Percentiles rank a stretch among this genome's conserved stretches.
Evolutionary conservation across 2,113 vertebrate species (phyloP).

Genomic region (Electrona antarctica): DNA sequence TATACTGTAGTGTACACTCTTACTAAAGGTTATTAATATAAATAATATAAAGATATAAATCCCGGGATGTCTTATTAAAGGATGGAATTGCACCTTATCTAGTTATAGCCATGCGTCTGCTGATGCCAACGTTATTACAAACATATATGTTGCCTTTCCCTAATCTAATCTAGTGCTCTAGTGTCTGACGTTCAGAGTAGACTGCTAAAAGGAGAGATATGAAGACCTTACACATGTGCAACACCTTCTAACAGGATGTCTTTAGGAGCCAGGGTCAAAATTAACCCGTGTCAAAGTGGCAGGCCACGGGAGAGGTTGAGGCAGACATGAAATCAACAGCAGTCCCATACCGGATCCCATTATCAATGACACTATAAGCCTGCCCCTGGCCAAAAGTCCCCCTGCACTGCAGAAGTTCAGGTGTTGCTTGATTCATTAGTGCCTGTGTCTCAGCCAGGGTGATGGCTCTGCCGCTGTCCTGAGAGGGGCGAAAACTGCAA

Average conservation of each 20-base stretch:
- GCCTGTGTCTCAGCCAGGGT: conserved; percentile 85
- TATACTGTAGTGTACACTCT: no score
- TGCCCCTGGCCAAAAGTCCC: conserved; percentile 85
- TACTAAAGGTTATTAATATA: no score
- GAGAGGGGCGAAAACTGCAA: conserved; percentile 82
- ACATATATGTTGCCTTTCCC: no score
- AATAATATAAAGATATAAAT: background rate
- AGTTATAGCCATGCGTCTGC: no score
- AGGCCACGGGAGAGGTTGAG: conserved; percentile 85
- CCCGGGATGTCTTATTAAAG: background rate
- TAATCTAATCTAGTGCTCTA: no score
- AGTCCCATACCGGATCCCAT: conserved; percentile 84
- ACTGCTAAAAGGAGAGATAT: conserved; percentile 59
- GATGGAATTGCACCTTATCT: background rate
- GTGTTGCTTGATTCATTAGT: conserved; percentile 96
- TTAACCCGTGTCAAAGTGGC: conserved; percentile 92
- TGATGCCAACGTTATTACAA: no score
- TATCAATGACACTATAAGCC: conserved; percentile 88
- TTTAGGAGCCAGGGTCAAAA: conserved; percentile 86
- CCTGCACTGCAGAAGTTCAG: conserved; percentile 88
- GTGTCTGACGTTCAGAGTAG: no score
- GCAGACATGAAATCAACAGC: conserved; percentile 81
- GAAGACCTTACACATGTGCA: conserved; percentile 80
- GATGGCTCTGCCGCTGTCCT: conserved; percentile 88
- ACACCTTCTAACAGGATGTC: conserved; percentile 86